These are phyloP conservation scores for Lycaon pictus DNA, from an alignment of 2,113 vertebrate species.

Conservation along the genomic window DNA sequence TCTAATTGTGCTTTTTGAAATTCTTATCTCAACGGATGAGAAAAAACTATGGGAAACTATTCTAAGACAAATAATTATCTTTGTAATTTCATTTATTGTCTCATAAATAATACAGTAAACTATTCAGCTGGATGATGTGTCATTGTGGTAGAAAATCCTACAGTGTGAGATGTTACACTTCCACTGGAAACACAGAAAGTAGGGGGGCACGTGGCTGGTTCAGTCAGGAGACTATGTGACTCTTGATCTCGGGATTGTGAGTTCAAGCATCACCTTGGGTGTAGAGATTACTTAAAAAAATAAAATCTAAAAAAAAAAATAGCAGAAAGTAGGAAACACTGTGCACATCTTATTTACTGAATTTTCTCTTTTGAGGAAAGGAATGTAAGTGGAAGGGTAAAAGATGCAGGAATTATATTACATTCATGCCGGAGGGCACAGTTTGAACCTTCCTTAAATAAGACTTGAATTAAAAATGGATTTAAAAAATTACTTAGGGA, in stretches of 20 bases:
- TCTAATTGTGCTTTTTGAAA: background rate
- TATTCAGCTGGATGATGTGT: background rate
- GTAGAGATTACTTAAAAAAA: background rate
- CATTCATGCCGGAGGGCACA: background rate
- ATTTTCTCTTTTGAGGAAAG: background rate
- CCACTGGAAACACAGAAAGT: background rate
- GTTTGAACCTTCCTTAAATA: background rate
- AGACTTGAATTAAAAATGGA: background rate
- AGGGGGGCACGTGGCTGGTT: background rate
- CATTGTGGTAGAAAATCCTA: background rate
- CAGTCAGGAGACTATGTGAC: background rate
- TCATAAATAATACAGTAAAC: conserved; percentile 7
- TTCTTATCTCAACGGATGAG: background rate
- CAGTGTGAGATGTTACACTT: background rate
- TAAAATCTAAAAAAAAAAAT: background rate
- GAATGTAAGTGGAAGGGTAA: background rate
- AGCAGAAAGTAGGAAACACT: background rate
- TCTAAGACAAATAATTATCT: background rate
- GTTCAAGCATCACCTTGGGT: background rate
- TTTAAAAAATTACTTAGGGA: background rate
- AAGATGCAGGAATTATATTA: background rate
- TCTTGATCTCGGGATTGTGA: background rate
- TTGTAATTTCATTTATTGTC: background rate
- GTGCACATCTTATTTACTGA: background rate
- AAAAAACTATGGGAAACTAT: background rate